Conservation (phyloP, 2,797 vertebrate species). For the Rhabdophis nuchalis region DNA sequence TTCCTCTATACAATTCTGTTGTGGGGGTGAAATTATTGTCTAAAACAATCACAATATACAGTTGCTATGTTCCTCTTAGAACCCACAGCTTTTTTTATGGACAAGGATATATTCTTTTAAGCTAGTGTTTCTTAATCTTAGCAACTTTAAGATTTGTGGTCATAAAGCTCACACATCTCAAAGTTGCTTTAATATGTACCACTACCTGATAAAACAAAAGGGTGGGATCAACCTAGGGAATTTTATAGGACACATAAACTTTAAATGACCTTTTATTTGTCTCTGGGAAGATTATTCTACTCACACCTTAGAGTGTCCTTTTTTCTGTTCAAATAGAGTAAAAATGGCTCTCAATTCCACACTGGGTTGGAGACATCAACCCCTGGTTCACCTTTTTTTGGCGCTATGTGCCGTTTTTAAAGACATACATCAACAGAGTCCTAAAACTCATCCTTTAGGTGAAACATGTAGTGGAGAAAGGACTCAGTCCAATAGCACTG, state of each 20-base stretch:
- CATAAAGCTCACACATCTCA: background rate
- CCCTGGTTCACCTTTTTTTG: background rate
- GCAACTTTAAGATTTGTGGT: background rate
- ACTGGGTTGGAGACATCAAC: background rate
- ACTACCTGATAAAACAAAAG: background rate
- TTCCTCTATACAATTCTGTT: background rate
- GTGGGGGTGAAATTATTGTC: too few species aligned
- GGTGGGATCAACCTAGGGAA: background rate
- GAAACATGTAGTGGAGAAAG: background rate
- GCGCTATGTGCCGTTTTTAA: background rate
- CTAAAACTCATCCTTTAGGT: too few species aligned
- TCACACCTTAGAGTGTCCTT: background rate
- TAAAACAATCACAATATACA: background rate
- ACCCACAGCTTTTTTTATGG: too few species aligned
- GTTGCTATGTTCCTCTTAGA: background rate
- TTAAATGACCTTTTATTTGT: background rate
- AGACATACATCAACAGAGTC: background rate
- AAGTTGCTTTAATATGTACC: conserved; percentile 18
- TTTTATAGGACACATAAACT: background rate
- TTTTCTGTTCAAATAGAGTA: background rate
- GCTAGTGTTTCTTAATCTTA: background rate
- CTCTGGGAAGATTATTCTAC: background rate
- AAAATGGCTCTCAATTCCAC: background rate
- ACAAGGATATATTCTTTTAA: background rate
- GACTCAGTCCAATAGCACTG: background rate